Conservation (phyloP, 2,888 invertebrate species). For the Synanthedon andrenaeformis region DNA sequence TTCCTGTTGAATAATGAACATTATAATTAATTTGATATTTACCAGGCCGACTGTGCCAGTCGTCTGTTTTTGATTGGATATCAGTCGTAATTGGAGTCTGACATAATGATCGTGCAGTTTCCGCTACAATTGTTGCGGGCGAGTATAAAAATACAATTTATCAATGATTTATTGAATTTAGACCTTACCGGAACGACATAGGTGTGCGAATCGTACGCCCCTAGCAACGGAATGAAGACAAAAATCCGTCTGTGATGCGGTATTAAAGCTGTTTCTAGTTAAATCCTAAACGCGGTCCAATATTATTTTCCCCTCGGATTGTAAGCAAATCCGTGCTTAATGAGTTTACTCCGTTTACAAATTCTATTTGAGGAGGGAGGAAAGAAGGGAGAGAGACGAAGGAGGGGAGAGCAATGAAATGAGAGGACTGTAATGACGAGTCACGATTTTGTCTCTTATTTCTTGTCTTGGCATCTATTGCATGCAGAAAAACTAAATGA, state of each 20-base stretch:
- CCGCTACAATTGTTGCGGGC: not conserved
- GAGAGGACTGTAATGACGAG: not conserved
- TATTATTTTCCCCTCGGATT: conserved; percentile 23
- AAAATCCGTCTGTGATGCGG: conserved; percentile 1
- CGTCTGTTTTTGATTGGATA: not conserved
- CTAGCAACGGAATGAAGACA: not conserved
- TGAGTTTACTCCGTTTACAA: conserved; percentile 32
- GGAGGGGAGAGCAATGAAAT: not conserved
- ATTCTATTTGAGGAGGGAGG: conserved; percentile 19
- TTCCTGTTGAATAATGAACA: too few relatives aligned
- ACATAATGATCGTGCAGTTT: not conserved
- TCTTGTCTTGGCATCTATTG: too few relatives aligned
- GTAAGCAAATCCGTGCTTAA: conserved; percentile 28
- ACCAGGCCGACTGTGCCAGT: too few relatives aligned
- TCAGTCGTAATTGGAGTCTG: not conserved
- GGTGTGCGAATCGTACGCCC: not conserved
- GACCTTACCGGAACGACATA: not conserved
- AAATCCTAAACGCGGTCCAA: conserved; percentile 18
- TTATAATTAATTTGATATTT: too few relatives aligned
- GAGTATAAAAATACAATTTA: not conserved
- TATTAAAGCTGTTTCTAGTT: conserved; percentile 8
- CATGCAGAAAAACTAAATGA: too few relatives aligned
- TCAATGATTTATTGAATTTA: not conserved
- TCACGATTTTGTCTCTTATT: not conserved
- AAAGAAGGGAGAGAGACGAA: conserved; percentile 5